A percentile compares a stretch with the other conserved stretches of the same genome.
Evolutionary conservation across 2,888 invertebrate species (phyloP).

Genomic region (Melinaea marsaeus): DNA sequence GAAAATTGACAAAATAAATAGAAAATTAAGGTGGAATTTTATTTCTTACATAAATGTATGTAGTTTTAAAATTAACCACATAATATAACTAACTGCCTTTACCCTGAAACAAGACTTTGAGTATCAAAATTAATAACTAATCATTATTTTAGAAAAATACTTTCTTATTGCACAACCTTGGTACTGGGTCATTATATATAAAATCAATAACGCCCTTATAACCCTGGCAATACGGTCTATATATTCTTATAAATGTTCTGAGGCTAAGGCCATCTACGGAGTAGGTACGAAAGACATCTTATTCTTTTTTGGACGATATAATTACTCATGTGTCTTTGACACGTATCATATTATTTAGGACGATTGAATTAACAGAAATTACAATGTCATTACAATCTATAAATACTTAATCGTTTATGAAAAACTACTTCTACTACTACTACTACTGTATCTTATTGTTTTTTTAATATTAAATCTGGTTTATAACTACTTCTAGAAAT

Average conservation of each 20-base stretch:
- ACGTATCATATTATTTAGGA: constrained; percentile 18
- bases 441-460: background rate
- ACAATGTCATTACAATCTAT: constrained; percentile 1
- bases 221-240: background rate
- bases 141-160: background rate
- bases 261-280: constrained; percentile 13
- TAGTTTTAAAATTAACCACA: too few species aligned
- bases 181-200: background rate
- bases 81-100: too few species aligned
- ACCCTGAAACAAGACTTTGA: too few species aligned
- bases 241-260: constrained; percentile 10
- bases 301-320: constrained; percentile 25
- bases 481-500: too few species aligned
- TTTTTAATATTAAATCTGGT: background rate
- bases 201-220: background rate
- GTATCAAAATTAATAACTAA: background rate
- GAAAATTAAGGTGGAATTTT: background rate
- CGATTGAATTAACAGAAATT: background rate
- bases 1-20: background rate
- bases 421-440: background rate
- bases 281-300: constrained; percentile 21
- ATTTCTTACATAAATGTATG: background rate
- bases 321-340: constrained; percentile 32
- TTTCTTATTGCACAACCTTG: constrained; percentile 2
- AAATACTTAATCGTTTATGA: background rate